Evolutionary conservation across 2,113 vertebrate species (phyloP).

Genomic region (Taxidea taxus): DNA sequence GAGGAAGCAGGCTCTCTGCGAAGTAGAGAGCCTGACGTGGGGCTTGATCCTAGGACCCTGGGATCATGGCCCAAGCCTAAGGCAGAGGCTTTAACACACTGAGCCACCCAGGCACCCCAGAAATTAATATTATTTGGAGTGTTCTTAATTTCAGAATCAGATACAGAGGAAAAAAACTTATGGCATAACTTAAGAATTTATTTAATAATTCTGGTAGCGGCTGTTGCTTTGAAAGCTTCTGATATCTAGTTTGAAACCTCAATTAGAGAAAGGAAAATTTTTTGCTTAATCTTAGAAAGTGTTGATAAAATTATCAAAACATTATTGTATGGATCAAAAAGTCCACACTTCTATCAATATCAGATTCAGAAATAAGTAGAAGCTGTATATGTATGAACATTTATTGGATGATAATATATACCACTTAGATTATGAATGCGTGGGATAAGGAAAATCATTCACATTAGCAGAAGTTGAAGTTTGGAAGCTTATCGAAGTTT

Average conservation of each 20-base stretch:
- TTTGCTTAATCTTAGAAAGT: background rate
- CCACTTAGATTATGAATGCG: background rate
- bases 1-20: too few species aligned
- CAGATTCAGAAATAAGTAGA: background rate
- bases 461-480: background rate
- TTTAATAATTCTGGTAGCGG: background rate
- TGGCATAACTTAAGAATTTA: background rate
- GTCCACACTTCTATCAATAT: background rate
- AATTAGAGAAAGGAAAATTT: background rate
- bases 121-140: background rate
- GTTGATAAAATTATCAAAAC: background rate
- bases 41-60: too few species aligned
- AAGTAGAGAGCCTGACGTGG: too few species aligned
- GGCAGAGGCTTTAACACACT: too few species aligned
- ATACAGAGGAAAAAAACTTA: background rate
- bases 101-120: too few species aligned
- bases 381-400: background rate
- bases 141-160: background rate
- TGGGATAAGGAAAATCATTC: background rate
- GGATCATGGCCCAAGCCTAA: too few species aligned
- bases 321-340: background rate
- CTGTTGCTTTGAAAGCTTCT: background rate
- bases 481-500: background rate
- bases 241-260: background rate
- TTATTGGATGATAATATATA: background rate